A percentile compares a stretch with the other conserved stretches of the same genome.
phyloP scores from a whole-genome alignment of 2,888 invertebrate genomes.

The Euplagia quadripunctaria region DNA sequence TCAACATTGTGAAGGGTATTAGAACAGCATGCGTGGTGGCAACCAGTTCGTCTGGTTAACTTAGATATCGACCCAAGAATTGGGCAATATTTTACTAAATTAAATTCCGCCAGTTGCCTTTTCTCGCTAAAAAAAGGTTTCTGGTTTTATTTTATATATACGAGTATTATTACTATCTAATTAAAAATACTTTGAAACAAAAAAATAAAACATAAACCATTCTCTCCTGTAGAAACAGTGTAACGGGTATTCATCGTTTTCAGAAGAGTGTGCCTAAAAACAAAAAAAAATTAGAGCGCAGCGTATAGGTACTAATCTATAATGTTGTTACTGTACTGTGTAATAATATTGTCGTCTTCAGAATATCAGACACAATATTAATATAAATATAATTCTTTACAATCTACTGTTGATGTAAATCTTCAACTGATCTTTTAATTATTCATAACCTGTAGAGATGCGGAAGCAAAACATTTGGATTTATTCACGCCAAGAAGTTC shows the following conservation, averaged over 20 bases:
- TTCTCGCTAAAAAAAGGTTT: constrained; percentile 45
- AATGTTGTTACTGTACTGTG: not conserved
- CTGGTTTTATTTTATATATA: constrained; percentile 8
- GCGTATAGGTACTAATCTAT: not conserved
- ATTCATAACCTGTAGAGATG: constrained; percentile 30
- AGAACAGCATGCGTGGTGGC: not conserved
- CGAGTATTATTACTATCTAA: not conserved
- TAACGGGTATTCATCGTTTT: constrained; percentile 30
- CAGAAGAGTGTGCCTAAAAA: constrained; percentile 35
- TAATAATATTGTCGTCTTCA: not conserved
- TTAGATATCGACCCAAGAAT: constrained; percentile 18
- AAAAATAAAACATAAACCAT: constrained; percentile 46
- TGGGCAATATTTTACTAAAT: constrained; percentile 30
- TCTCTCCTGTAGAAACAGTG: constrained; percentile 44
- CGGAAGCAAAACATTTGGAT: constrained; percentile 24
- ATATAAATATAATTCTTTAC: not conserved
- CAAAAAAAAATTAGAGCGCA: constrained; percentile 26
- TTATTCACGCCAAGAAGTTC: constrained; percentile 68
- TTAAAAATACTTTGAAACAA: not conserved
- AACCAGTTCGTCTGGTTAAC: not conserved
- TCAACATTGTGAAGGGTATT: not conserved
- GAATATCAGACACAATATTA: not conserved
- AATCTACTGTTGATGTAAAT: not conserved
- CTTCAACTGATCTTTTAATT: not conserved
- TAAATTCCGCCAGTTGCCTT: constrained; percentile 40